These are phyloP conservation scores for Panulirus ornatus DNA, from an alignment of 1,140 invertebrate species.

Conservation along the genomic window DNA sequence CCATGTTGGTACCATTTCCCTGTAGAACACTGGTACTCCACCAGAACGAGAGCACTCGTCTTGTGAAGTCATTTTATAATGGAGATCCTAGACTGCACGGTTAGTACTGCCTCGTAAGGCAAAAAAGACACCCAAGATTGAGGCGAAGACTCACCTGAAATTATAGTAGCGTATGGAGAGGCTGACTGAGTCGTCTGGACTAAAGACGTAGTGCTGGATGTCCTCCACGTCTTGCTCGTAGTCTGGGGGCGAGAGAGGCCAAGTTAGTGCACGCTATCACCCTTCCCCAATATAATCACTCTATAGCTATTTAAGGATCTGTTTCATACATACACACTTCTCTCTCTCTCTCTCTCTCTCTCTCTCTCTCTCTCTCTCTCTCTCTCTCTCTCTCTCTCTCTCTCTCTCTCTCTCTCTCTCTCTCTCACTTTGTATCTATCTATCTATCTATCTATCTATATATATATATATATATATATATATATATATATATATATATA, in stretches of 20 bases:
- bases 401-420: background rate
- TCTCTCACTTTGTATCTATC: background rate
- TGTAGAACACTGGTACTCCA: no score
- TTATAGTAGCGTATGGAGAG: constrained; percentile 92
- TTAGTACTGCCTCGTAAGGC: no score
- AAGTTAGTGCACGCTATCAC: background rate
- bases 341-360: constrained; percentile 17
- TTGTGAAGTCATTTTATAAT: no score
- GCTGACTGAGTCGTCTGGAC: constrained; percentile 92
- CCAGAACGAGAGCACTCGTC: no score
- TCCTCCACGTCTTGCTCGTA: constrained; percentile 77
- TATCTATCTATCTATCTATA: background rate
- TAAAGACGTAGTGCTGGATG: constrained; percentile 83
- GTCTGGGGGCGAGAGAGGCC: constrained; percentile 53
- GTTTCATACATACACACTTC: background rate
- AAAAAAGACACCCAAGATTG: no score
- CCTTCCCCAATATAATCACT: background rate
- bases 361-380: constrained; percentile 32
- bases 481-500: no score
- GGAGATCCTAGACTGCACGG: no score
- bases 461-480: no score
- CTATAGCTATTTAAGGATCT: background rate
- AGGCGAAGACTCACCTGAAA: constrained; percentile 58
- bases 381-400: constrained; percentile 4
- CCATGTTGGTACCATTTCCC: no score